These are phyloP conservation scores for Odontophorus gujanensis DNA, from an alignment of 2,113 vertebrate genomes.

Conservation along the genomic window DNA sequence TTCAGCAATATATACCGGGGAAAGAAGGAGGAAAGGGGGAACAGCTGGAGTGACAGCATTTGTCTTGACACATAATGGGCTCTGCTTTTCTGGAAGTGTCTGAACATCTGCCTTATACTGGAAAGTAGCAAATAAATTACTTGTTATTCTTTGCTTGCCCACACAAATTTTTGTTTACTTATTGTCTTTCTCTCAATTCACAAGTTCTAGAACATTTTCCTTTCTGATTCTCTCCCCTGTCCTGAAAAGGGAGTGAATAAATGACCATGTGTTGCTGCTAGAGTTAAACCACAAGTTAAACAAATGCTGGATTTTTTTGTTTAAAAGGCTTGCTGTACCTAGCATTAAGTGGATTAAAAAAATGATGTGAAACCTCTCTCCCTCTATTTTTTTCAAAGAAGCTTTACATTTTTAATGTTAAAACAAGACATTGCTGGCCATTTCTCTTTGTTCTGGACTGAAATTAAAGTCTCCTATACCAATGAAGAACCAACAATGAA, in stretches of 20 bases:
- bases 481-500: background rate
- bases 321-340: background rate
- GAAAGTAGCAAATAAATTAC: background rate
- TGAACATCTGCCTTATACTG: background rate
- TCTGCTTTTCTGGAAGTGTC: background rate
- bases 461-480: background rate
- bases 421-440: background rate
- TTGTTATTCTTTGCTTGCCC: background rate
- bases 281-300: background rate
- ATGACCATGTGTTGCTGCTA: background rate
- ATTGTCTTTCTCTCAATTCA: background rate
- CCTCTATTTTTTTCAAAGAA: background rate
- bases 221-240: background rate
- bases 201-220: background rate
- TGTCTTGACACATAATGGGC: background rate
- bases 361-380: background rate
- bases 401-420: background rate
- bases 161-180: background rate
- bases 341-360: background rate
- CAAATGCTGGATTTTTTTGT: background rate
- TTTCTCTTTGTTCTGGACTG: background rate
- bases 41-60: background rate
- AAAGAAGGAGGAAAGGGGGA: background rate
- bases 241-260: background rate
- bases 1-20: background rate